Conservation (phyloP, 37 sponge, comb jelly and placozoan genomes). For the Spongilla lacustris region DNA sequence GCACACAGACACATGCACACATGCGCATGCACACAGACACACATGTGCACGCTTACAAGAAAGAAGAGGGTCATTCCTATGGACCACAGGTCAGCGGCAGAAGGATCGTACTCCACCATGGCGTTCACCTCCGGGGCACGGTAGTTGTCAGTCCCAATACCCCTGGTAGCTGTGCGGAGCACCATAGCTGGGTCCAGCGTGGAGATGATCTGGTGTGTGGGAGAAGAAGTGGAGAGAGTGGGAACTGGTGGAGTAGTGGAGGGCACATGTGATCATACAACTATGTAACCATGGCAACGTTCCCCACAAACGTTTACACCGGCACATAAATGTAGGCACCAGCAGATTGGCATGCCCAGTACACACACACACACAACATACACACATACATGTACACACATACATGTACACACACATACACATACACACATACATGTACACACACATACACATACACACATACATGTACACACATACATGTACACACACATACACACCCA, state of each 20-base stretch:
- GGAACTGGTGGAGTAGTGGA: too few species aligned
- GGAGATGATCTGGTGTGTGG: constrained; percentile 20
- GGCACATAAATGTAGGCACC: too few species aligned
- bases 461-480: constrained; percentile 56
- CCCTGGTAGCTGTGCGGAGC: constrained; percentile 62
- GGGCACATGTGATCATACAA: not conserved
- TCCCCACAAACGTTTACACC: too few species aligned
- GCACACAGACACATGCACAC: constrained; percentile 31
- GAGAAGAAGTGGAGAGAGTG: constrained; percentile 13
- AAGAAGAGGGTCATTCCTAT: constrained; percentile 81
- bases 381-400: not conserved
- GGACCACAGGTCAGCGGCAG: constrained; percentile 82
- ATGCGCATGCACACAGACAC: constrained; percentile 3
- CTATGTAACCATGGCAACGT: not conserved
- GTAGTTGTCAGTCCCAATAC: constrained; percentile 75
- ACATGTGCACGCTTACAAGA: constrained; percentile 41
- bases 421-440: not conserved
- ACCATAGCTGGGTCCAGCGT: constrained; percentile 38
- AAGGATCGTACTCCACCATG: constrained; percentile 65
- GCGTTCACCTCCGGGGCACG: constrained; percentile 78
- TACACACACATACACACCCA: constrained; percentile 8
- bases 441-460: not conserved
- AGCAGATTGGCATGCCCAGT: too few species aligned
- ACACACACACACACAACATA: too few species aligned
- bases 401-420: not conserved